Percentiles rank a stretch among this genome's conserved stretches.
Evolutionary conservation across 2,113 vertebrate species (phyloP).

Genomic region (Choloepus hoffmanni): DNA sequence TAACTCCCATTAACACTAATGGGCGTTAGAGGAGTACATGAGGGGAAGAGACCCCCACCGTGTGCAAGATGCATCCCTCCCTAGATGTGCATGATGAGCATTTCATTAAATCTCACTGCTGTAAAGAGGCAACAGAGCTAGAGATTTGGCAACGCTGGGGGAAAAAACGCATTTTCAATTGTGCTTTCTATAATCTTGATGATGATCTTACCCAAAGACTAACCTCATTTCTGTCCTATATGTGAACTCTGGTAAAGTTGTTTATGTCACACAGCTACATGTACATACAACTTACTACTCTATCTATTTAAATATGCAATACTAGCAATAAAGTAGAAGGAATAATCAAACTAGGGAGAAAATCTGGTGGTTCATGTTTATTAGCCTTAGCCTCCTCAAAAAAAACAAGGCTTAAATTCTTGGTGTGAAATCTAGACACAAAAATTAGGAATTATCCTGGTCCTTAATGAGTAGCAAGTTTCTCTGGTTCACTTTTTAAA

Average conservation of each 20-base stretch:
- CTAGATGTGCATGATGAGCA: conserved; percentile 58
- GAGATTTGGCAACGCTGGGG: not conserved
- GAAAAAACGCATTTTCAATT: conserved; percentile 66
- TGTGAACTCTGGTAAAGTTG: conserved; percentile 21
- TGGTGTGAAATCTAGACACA: conserved; percentile 5
- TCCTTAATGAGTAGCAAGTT: conserved; percentile 1
- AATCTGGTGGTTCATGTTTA: not conserved
- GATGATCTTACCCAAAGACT: conserved; percentile 58
- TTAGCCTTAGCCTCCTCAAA: not conserved
- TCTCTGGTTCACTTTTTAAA: not conserved
- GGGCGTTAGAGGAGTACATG: conserved; percentile 64
- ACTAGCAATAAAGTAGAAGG: not conserved
- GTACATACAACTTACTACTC: not conserved
- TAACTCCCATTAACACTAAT: conserved; percentile 80
- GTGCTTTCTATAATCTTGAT: conserved; percentile 58
- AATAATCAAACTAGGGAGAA: not conserved
- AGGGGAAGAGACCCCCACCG: conserved; percentile 68
- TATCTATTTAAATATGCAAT: not conserved
- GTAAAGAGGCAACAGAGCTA: conserved; percentile 65
- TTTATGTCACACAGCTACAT: not conserved
- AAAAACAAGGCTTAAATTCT: conserved; percentile 46
- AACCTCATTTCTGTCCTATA: conserved; percentile 36
- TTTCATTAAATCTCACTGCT: conserved; percentile 81
- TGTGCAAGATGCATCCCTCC: conserved; percentile 53
- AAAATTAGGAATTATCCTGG: conserved; percentile 2